Conservation (phyloP, 1,140 invertebrate species). For the Paraescarpia echinospica region DNA sequence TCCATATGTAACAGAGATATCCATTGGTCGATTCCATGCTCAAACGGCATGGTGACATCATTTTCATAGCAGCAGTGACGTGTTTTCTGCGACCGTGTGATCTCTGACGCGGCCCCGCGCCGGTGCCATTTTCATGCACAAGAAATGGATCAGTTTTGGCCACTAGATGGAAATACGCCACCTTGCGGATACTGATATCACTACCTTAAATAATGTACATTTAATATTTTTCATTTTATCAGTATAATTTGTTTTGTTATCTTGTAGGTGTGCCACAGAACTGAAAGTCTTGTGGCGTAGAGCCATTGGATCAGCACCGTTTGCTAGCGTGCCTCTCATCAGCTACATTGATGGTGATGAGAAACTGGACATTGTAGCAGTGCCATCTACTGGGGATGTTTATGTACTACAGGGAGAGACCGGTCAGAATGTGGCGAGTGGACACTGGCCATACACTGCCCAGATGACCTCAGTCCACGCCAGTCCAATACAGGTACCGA, state of each 20-base stretch:
- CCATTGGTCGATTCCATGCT: no score
- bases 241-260: neutral
- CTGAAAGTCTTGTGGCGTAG: conserved; percentile 46
- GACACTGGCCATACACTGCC: conserved; percentile 47
- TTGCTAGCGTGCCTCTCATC: conserved; percentile 47
- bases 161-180: no score
- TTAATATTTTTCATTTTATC: neutral
- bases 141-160: no score
- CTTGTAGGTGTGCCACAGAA: conserved; percentile 42
- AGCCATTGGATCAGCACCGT: conserved; percentile 47
- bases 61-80: no score
- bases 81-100: no score
- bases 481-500: conserved; percentile 46
- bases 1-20: no score
- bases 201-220: no score
- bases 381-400: conserved; percentile 46
- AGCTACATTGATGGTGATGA: conserved; percentile 48
- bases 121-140: no score
- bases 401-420: conserved; percentile 45
- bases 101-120: no score
- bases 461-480: conserved; percentile 46
- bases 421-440: conserved; percentile 37
- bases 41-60: no score
- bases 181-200: no score
- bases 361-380: conserved; percentile 43